Percentiles rank a stretch among this genome's conserved stretches.
Conservation (phyloP, 2,888 invertebrate genomes). For the Tetranychus piercei region DNA sequence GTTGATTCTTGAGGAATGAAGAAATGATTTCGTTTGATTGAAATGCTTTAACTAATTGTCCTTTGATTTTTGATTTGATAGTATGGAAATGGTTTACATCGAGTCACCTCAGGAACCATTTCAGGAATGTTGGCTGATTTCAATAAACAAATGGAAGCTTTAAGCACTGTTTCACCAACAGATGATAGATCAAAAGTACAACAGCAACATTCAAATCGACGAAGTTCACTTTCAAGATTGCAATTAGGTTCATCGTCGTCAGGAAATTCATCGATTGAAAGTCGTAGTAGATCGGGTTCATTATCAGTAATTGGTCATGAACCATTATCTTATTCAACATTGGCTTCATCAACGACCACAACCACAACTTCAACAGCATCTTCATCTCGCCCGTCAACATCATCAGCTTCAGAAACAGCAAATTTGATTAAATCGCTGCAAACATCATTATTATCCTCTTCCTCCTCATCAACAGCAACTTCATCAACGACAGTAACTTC, state of each 20-base stretch:
- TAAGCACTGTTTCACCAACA: constrained; percentile 24
- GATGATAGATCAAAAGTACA: constrained; percentile 15
- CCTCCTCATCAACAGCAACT: constrained; percentile 17
- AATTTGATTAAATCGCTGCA: not conserved
- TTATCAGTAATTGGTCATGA: not conserved
- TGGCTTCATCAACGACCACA: not conserved
- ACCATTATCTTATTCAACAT: not conserved
- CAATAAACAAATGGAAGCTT: constrained; percentile 26
- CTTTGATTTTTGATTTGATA: not conserved
- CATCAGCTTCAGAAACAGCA: not conserved
- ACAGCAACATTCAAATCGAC: not conserved
- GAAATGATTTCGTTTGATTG: not conserved
- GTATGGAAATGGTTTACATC: constrained; percentile 19
- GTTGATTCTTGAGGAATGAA: not conserved
- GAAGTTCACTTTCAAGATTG: not conserved
- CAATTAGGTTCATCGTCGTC: constrained; percentile 8
- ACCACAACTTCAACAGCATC: constrained; percentile 6
- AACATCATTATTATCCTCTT: not conserved
- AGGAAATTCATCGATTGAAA: constrained; percentile 18
- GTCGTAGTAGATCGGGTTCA: not conserved
- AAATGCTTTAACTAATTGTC: not conserved
- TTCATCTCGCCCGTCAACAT: not conserved
- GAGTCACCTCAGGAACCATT: constrained; percentile 27
- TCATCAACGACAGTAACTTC: not conserved
- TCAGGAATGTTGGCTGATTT: constrained; percentile 28